These are phyloP conservation scores for Cyrtodaria siliqua DNA, from an alignment of 2,888 invertebrate genomes.

Conservation along the genomic window DNA sequence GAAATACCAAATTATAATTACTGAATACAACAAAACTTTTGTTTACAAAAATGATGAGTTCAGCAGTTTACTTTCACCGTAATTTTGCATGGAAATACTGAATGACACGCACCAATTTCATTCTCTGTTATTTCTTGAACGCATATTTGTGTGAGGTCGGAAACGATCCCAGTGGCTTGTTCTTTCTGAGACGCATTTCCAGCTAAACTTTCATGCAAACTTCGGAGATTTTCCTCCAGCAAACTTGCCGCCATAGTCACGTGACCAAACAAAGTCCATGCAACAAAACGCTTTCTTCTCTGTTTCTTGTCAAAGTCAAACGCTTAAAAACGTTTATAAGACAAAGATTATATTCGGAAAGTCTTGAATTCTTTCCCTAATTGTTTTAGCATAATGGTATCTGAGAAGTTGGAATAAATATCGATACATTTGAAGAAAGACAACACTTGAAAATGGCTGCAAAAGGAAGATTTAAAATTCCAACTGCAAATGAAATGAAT, in stretches of 20 bases:
- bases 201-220: slow-evolving; percentile 69
- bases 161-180: slow-evolving; percentile 72
- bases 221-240: slow-evolving; percentile 71
- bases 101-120: slow-evolving; percentile 76
- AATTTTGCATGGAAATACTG: background rate
- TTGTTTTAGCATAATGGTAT: too few species aligned
- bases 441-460: slow-evolving; percentile 38
- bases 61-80: background rate
- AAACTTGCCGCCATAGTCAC: slow-evolving; percentile 74
- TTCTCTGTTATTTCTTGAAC: slow-evolving; percentile 79
- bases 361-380: too few species aligned
- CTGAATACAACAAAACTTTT: too few species aligned
- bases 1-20: too few species aligned
- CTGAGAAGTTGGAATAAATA: too few species aligned
- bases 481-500: slow-evolving; percentile 29
- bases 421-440: too few species aligned
- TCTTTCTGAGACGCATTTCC: slow-evolving; percentile 66
- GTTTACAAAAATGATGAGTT: too few species aligned
- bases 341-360: too few species aligned
- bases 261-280: slow-evolving; percentile 17
- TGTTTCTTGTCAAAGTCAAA: too few species aligned
- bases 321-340: too few species aligned
- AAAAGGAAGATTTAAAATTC: slow-evolving; percentile 41
- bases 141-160: slow-evolving; percentile 80
- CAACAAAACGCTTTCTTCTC: too few species aligned